Evolutionary conservation across 2,888 invertebrate species (phyloP), one percentile per base, ranked within the genome.

Genomic region (Morpho helenor): DNA sequence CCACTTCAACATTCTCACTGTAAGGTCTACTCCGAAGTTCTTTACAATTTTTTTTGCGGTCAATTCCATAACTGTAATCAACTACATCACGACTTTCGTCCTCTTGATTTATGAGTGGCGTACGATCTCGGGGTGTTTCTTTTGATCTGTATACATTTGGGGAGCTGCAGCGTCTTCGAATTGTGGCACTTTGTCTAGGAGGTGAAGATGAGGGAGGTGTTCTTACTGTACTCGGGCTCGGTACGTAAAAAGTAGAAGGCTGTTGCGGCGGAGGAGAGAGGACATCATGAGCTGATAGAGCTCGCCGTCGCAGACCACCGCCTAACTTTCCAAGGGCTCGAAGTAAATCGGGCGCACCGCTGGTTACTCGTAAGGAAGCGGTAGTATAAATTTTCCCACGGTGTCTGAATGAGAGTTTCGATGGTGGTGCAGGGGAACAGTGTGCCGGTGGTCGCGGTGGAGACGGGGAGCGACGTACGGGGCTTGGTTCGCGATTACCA

Each of bases 311-410:
- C 59, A 95, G 80, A 0, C 95, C 95, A 8, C 94, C 94, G 59
- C 95, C 94, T 59, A 95, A 92, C 73, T 94, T 93, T 61, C 93
- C 94, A 66, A 95, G 89, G 66, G 94, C 95, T 56, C 93, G 92
- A 40, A 93, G 88, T 54, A 93, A 91, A 71, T 94, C 94, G 63
- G 94, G 93, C 22, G 94, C 93, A 42, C 94, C 94, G 60, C 79
- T 89, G 0, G 89, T 89, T 7, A 90, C 91, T 7, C 91, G 79
- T 7, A 91, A 75, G 7, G 91, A 91, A 2, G 91, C 91, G 9
- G 91, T 91, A 0, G 91, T 91, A 65, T 91, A 87, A 2, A 91
- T 89, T 74, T 91, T 91, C 16, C 90, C 91, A 8, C 91, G 81
- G 67, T 91, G 91, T 63, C 91, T 77, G 65, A 91, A 80, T 57